phyloP scores from a whole-genome alignment of 2,888 invertebrate species.

The Pseudococcus longispinus region DNA sequence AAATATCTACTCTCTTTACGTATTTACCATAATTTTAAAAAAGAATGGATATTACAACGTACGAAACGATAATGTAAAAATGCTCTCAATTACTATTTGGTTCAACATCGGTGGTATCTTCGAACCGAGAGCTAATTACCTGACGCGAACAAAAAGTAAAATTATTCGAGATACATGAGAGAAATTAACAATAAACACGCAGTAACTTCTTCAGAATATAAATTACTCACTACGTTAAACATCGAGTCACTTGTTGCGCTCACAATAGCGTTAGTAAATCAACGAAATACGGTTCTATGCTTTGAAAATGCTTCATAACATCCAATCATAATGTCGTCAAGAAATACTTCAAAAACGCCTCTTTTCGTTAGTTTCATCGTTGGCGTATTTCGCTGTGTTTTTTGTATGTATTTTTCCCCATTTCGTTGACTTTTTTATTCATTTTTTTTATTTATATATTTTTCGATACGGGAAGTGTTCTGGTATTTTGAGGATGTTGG shows the following conservation, averaged over 20 bases:
- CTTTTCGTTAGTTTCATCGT: constrained; percentile 38
- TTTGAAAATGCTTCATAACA: constrained; percentile 48
- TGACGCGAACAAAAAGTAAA: constrained; percentile 6
- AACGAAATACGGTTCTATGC: constrained; percentile 19
- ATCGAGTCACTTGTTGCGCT: constrained; percentile 48
- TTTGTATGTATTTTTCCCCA: neutral
- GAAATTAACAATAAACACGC: constrained; percentile 44
- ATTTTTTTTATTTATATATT: neutral
- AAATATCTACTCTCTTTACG: neutral
- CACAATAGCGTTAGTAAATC: constrained; percentile 30
- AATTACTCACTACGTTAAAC: constrained; percentile 40
- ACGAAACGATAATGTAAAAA: neutral
- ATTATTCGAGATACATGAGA: neutral
- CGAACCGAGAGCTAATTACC: neutral
- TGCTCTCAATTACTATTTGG: neutral
- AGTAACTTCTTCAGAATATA: constrained; percentile 39
- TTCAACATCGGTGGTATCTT: neutral
- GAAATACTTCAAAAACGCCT: constrained; percentile 48
- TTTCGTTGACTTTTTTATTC: neutral
- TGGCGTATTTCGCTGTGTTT: constrained; percentile 20
- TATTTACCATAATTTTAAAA: neutral
- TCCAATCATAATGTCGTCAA: constrained; percentile 49
- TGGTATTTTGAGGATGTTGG: neutral
- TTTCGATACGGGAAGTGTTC: constrained; percentile 2
- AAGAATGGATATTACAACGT: neutral